Evolutionary conservation across 2,113 vertebrate species (phyloP).

Genomic region (Mesoclemmys tuberculata): DNA sequence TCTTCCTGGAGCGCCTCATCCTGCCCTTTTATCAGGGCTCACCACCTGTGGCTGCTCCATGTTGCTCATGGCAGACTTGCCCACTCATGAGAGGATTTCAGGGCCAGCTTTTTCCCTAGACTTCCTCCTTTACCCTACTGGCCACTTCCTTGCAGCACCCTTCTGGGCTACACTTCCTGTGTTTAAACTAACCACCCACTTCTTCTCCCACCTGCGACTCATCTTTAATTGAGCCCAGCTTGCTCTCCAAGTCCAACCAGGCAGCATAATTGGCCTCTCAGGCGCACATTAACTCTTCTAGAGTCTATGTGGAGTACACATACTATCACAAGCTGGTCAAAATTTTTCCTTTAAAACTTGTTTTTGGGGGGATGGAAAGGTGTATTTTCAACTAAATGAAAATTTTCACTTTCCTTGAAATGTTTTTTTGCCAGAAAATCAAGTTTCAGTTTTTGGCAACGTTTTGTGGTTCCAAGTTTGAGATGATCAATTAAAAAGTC

Average conservation of each 20-base stretch:
- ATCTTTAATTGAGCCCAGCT: not conserved
- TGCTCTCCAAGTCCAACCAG: not conserved
- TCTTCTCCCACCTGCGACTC: not conserved
- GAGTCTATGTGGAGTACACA: not conserved
- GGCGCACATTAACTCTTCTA: not conserved
- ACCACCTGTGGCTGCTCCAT: not conserved
- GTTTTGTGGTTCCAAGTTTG: not conserved
- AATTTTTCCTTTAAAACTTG: not conserved
- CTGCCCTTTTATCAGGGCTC: not conserved
- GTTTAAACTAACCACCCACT: not conserved
- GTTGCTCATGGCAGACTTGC: not conserved
- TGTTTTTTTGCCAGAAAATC: not conserved
- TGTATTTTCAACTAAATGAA: not conserved
- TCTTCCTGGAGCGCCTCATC: not conserved
- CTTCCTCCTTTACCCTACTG: not conserved
- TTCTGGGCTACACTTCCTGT: not conserved
- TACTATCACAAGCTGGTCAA: not conserved
- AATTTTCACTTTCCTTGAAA: not conserved
- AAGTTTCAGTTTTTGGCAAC: not conserved
- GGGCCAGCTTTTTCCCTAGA: not conserved
- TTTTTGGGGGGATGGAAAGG: not conserved
- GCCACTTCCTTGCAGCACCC: not conserved
- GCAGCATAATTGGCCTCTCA: not conserved
- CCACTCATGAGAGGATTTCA: not conserved
- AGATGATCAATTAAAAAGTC: not conserved